Conservation (phyloP, 2,113 vertebrate species). For the Thryonomys swinderianus region DNA sequence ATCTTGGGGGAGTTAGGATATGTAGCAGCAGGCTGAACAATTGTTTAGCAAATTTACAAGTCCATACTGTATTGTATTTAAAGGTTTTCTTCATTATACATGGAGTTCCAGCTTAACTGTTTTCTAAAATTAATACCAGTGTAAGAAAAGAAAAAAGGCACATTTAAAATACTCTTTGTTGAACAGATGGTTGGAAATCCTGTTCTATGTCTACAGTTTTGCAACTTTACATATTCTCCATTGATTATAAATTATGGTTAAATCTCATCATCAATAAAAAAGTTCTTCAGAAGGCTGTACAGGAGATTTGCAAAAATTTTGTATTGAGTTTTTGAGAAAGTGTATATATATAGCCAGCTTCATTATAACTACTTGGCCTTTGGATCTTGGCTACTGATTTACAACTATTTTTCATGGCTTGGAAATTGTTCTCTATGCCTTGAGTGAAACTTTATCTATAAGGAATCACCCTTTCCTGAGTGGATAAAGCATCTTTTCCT, state of each 20-base stretch:
- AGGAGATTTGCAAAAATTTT: slow-evolving; percentile 41
- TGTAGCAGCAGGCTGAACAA: slow-evolving; percentile 14
- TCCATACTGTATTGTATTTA: background rate
- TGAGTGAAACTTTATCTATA: background rate
- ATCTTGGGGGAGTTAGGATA: background rate
- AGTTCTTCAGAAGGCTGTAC: background rate
- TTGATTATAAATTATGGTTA: slow-evolving; percentile 14
- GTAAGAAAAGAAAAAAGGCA: slow-evolving; percentile 17
- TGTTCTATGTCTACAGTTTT: slow-evolving; percentile 28
- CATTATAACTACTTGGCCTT: background rate
- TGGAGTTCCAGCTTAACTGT: background rate
- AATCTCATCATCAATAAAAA: background rate
- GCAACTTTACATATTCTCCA: background rate
- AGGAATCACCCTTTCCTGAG: background rate
- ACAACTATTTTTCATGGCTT: background rate
- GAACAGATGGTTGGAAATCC: slow-evolving; percentile 43
- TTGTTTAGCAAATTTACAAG: slow-evolving; percentile 54
- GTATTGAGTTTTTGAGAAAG: background rate
- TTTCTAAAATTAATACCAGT: slow-evolving; percentile 61
- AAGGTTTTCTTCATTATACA: slow-evolving; percentile 36
- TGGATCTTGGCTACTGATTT: background rate
- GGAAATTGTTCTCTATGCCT: background rate
- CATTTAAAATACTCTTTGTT: slow-evolving; percentile 41
- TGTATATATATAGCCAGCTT: background rate
- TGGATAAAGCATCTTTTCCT: background rate